These are phyloP conservation scores for Bombus superbus DNA, from an alignment of 1,140 invertebrate species.

Conservation along the genomic window DNA sequence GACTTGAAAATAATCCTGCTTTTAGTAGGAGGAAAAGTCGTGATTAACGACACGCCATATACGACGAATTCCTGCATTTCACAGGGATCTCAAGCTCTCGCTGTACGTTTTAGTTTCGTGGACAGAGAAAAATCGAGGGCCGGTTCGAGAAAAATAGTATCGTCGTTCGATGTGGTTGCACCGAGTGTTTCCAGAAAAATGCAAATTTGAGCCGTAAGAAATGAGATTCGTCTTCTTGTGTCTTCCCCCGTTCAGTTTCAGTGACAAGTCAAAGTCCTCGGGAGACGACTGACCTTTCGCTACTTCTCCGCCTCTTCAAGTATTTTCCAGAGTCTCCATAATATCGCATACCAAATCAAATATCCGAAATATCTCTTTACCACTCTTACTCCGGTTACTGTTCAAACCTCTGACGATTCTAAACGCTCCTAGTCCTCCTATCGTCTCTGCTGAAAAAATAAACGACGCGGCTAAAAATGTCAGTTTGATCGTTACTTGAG, in stretches of 20 bases:
- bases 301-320: fast-evolving
- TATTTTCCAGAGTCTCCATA: too few species aligned
- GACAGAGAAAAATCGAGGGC: neutral
- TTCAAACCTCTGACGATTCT: too few species aligned
- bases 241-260: neutral
- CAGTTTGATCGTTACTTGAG: too few species aligned
- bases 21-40: neutral
- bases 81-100: neutral
- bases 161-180: neutral
- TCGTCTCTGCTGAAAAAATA: too few species aligned
- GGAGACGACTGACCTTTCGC: neutral
- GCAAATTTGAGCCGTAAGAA: neutral
- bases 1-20: neutral
- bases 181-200: neutral
- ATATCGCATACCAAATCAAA: too few species aligned
- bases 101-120: neutral
- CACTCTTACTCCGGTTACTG: too few species aligned
- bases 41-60: neutral
- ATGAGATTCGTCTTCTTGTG: neutral
- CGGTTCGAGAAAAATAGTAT: neutral
- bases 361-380: too few species aligned
- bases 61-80: neutral
- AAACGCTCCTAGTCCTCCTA: too few species aligned
- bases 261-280: neutral
- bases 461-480: too few species aligned